These are phyloP conservation scores for Sarcophaga rosellei DNA, from an alignment of 2,888 invertebrate genomes.

Conservation along the genomic window DNA sequence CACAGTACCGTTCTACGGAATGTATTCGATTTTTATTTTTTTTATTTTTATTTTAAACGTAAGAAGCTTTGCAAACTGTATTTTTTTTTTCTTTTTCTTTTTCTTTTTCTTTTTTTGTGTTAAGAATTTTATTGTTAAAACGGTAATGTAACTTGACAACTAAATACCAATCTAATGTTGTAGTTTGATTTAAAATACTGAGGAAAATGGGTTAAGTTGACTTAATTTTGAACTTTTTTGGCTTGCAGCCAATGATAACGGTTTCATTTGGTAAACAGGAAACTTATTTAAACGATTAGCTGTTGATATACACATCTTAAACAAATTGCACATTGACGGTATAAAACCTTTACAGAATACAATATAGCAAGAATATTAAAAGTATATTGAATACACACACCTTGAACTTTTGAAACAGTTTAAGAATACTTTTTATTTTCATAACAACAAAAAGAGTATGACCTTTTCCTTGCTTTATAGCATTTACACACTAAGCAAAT, in stretches of 20 bases:
- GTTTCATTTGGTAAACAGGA: not conserved
- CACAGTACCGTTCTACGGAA: constrained; percentile 59
- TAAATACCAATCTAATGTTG: too few relatives aligned
- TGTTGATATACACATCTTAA: not conserved
- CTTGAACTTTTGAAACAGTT: constrained; percentile 1
- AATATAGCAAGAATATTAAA: not conserved
- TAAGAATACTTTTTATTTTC: not conserved
- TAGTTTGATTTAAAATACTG: not conserved
- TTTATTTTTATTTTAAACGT: constrained; percentile 29
- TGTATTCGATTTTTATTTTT: constrained; percentile 32
- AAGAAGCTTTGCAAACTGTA: constrained; percentile 42
- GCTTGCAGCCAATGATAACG: constrained; percentile 17
- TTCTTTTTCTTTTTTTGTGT: constrained; percentile 1
- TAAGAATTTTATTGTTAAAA: constrained; percentile 49
- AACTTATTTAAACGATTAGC: not conserved
- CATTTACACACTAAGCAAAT: constrained; percentile 8
- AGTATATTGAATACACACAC: not conserved
- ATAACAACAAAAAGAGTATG: not conserved
- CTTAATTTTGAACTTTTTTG: constrained; percentile 11
- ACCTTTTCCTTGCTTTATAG: not conserved
- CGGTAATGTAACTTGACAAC: too few relatives aligned
- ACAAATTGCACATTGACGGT: too few relatives aligned
- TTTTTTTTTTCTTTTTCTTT: not conserved
- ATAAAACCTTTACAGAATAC: too few relatives aligned
- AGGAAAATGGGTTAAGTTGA: constrained; percentile 26